Conservation (phyloP, 2,888 invertebrate genomes). For the Chrysolina americana region DNA sequence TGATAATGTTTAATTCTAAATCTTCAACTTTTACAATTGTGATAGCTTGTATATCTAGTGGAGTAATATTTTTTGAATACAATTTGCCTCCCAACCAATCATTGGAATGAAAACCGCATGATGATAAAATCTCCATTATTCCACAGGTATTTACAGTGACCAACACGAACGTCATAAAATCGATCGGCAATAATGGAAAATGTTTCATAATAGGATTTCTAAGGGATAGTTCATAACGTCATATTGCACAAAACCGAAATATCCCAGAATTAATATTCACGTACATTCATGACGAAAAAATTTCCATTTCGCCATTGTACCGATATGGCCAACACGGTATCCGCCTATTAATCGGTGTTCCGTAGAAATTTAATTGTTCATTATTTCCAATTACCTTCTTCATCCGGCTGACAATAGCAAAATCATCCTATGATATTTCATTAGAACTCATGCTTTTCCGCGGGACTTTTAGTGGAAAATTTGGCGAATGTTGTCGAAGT, state of each 20-base stretch:
- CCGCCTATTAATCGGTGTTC: not conserved
- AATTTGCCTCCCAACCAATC: not conserved
- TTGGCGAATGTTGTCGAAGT: not conserved
- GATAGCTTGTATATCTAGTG: too few relatives aligned
- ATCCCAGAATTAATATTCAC: slow-evolving; percentile 21
- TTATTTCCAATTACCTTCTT: slow-evolving; percentile 32
- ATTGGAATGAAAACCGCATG: not conserved
- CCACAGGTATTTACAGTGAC: not conserved
- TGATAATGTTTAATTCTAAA: too few relatives aligned
- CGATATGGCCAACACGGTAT: slow-evolving; percentile 6
- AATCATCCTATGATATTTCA: slow-evolving; percentile 31
- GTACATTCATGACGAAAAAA: slow-evolving; percentile 22
- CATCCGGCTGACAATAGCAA: slow-evolving; percentile 29
- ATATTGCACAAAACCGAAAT: slow-evolving; percentile 31
- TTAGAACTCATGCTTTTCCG: slow-evolving; percentile 29
- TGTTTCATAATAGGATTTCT: not conserved
- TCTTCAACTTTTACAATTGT: too few relatives aligned
- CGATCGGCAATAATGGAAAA: not conserved
- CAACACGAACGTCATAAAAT: not conserved
- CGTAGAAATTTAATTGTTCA: slow-evolving; percentile 28
- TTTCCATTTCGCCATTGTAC: slow-evolving; percentile 13
- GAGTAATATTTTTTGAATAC: too few relatives aligned
- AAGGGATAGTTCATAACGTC: not conserved
- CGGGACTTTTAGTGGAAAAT: not conserved
- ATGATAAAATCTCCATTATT: not conserved